A percentile compares a stretch with the other conserved stretches of the same genome.
Evolutionary conservation across 2,888 invertebrate species (phyloP).

Genomic region (Deilephila porcellus): DNA sequence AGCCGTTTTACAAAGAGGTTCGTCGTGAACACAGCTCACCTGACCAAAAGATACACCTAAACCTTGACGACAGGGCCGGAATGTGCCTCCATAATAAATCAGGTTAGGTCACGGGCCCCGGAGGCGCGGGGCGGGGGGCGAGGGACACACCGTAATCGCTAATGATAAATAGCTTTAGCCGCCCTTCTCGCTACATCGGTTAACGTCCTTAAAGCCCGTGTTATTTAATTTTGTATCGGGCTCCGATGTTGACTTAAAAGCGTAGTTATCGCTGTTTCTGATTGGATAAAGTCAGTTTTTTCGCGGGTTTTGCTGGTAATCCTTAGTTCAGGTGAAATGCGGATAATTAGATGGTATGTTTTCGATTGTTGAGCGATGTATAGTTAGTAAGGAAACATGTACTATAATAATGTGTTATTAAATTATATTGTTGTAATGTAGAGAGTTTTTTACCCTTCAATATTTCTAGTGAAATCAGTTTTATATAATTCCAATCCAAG

Average conservation of each 20-base stretch:
- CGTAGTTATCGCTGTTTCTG: background rate
- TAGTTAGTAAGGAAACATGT: too few species aligned
- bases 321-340: too few species aligned
- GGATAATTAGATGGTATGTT: too few species aligned
- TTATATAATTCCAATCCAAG: too few species aligned
- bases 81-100: constrained; percentile 18
- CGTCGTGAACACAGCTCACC: background rate
- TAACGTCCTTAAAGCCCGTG: background rate
- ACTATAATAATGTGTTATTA: too few species aligned
- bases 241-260: background rate
- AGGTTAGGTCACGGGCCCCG: constrained; percentile 21
- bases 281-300: too few species aligned
- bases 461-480: too few species aligned
- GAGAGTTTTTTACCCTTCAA: too few species aligned
- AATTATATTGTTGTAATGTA: too few species aligned
- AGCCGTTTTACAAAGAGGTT: background rate
- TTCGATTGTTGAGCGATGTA: too few species aligned
- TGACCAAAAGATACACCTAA: background rate
- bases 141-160: background rate
- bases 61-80: constrained; percentile 13
- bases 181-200: constrained; percentile 9
- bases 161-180: constrained; percentile 26
- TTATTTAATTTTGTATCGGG: constrained; percentile 13
- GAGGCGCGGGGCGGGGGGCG: background rate
- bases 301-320: too few species aligned